These are phyloP conservation scores for Drosophila asahinai DNA, from an alignment of 1,140 invertebrate species.

Conservation along the genomic window DNA sequence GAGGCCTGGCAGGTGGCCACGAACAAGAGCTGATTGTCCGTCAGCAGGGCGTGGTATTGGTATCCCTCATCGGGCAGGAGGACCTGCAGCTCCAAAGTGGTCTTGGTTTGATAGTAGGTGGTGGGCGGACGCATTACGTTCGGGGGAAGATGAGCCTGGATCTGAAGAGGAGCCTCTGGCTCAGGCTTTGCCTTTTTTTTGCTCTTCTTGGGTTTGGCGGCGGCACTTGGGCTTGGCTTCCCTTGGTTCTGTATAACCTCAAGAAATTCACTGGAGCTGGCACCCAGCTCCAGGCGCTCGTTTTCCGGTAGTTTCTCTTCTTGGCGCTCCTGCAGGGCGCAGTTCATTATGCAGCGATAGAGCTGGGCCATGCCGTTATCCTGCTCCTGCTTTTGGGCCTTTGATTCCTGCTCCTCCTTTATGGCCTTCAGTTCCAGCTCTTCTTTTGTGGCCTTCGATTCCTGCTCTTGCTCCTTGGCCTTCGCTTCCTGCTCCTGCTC, in stretches of 20 bases:
- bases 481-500: not conserved
- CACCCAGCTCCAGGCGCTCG: not conserved
- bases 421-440: too few relatives aligned
- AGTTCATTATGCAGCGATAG: not conserved
- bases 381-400: too few relatives aligned
- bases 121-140: slow-evolving; percentile 31
- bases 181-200: too few relatives aligned
- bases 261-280: not conserved
- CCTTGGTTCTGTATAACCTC: too few relatives aligned
- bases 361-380: not conserved
- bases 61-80: slow-evolving; percentile 25
- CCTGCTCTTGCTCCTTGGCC: too few relatives aligned
- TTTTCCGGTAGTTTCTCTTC: not conserved
- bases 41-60: not conserved
- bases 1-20: not conserved
- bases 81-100: slow-evolving; percentile 46
- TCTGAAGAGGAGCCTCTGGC: too few relatives aligned
- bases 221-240: not conserved
- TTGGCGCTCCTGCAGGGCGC: not conserved
- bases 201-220: not conserved
- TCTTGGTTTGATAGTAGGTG: slow-evolving; percentile 44
- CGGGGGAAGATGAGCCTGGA: not conserved
- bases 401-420: not conserved
- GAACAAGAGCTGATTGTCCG: slow-evolving; percentile 8
- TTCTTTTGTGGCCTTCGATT: not conserved